These are phyloP conservation scores for Calonectris borealis DNA, from an alignment of 2,113 vertebrate species.

Conservation along the genomic window DNA sequence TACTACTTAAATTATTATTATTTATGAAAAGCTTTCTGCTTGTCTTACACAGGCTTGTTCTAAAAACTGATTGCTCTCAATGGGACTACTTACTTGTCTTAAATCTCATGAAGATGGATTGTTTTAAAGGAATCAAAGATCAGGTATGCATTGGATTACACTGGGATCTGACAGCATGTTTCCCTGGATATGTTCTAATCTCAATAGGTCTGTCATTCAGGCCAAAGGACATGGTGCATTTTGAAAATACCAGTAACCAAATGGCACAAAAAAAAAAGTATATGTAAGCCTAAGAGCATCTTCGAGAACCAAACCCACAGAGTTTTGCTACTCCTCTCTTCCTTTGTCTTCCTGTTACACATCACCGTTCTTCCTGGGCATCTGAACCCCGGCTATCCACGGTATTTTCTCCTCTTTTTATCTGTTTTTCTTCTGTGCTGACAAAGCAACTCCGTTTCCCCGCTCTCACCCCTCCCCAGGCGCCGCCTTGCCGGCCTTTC, in stretches of 20 bases:
- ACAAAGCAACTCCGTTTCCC: neutral
- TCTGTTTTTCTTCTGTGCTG: too few species aligned
- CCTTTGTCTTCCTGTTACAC: neutral
- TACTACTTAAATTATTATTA: neutral
- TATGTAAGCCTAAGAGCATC: neutral
- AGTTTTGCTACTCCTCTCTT: neutral
- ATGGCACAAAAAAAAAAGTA: neutral
- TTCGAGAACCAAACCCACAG: rapidly evolving
- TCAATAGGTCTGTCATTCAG: neutral
- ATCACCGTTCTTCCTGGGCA: neutral
- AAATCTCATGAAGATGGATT: rapidly evolving
- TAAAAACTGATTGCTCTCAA: neutral
- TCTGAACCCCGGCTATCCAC: too few species aligned
- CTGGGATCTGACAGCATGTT: neutral
- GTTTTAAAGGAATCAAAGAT: neutral
- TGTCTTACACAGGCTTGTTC: neutral
- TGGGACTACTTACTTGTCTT: neutral
- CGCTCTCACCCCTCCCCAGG: neutral
- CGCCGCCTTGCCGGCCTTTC: too few species aligned
- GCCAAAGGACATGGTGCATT: neutral
- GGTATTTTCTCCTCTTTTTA: too few species aligned
- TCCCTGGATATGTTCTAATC: neutral
- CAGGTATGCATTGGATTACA: neutral
- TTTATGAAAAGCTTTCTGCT: neutral
- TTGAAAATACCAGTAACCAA: neutral